These are phyloP conservation scores for Melanotus villosus DNA, from an alignment of 2,888 invertebrate species.

Conservation along the genomic window DNA sequence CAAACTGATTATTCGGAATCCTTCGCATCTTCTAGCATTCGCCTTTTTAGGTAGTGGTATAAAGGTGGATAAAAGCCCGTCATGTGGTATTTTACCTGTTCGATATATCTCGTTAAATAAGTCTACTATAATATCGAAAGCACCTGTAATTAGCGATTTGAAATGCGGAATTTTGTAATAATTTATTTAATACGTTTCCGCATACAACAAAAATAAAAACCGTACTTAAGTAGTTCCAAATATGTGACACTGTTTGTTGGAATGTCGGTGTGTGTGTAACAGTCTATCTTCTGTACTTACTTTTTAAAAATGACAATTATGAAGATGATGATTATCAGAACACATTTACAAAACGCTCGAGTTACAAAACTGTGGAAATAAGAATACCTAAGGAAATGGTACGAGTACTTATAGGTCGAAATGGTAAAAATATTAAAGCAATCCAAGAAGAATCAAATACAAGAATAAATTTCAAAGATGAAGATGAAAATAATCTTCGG, in stretches of 20 bases:
- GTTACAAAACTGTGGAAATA: constrained; percentile 72
- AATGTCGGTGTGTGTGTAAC: constrained; percentile 78
- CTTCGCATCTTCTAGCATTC: too few species aligned
- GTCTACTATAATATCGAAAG: too few species aligned
- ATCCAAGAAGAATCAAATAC: constrained; percentile 83
- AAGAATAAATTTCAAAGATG: constrained; percentile 71
- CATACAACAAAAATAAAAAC: constrained; percentile 7
- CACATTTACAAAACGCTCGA: constrained; percentile 56
- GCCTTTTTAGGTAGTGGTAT: too few species aligned
- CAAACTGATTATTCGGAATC: too few species aligned
- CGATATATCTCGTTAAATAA: too few species aligned
- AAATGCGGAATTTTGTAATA: too few species aligned
- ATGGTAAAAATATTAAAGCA: constrained; percentile 82
- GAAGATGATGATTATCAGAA: constrained; percentile 67
- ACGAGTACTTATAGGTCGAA: constrained; percentile 80
- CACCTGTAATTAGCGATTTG: too few species aligned
- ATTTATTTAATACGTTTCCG: background rate
- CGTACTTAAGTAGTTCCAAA: constrained; percentile 55
- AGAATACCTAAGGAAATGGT: constrained; percentile 76
- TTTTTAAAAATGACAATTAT: constrained; percentile 77
- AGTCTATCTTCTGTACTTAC: constrained; percentile 78
- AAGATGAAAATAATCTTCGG: constrained; percentile 72
- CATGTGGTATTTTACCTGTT: too few species aligned
- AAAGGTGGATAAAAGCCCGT: too few species aligned
- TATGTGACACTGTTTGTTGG: constrained; percentile 73